These are phyloP conservation scores for Poeciliopsis occidentalis DNA, from an alignment of 2,113 vertebrate species.

Conservation along the genomic window DNA sequence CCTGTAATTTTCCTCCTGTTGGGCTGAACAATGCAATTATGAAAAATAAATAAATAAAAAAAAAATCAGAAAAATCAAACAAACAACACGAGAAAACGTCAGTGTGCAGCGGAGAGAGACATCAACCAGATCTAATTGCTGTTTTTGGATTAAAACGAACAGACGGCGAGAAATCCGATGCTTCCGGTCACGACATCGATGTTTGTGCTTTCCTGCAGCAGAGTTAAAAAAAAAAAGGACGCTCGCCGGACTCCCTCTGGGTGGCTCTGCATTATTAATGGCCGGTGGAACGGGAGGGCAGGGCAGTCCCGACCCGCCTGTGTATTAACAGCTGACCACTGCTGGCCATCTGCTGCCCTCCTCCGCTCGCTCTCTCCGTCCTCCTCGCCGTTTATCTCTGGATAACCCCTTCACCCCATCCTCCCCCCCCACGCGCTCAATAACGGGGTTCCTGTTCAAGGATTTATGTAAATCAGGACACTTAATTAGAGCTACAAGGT, in stretches of 20 bases:
- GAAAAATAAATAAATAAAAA: background rate
- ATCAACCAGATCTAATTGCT: constrained; percentile 35
- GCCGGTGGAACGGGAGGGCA: constrained; percentile 42
- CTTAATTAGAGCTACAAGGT: constrained; percentile 8
- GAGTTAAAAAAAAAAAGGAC: constrained; percentile 15
- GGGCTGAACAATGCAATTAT: constrained; percentile 29
- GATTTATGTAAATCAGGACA: constrained; percentile 35
- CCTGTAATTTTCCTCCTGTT: constrained; percentile 13
- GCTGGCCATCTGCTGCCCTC: constrained; percentile 75
- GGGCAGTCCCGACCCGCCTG: constrained; percentile 65
- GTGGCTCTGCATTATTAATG: constrained; percentile 66
- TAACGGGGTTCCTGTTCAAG: constrained; percentile 22
- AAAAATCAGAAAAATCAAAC: too few species aligned
- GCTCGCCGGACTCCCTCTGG: constrained; percentile 21
- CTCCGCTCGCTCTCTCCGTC: background rate
- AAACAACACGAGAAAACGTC: constrained; percentile 13
- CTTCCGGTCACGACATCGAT: constrained; percentile 7
- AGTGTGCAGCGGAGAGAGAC: constrained; percentile 23
- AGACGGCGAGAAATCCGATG: constrained; percentile 42
- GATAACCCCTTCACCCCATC: background rate
- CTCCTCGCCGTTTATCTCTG: background rate
- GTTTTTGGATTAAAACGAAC: constrained; percentile 47
- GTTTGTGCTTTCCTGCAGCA: constrained; percentile 18
- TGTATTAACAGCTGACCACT: constrained; percentile 71
- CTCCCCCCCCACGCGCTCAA: background rate